phyloP scores from a whole-genome alignment of 2,888 invertebrate genomes.

The Euphydryas editha region DNA sequence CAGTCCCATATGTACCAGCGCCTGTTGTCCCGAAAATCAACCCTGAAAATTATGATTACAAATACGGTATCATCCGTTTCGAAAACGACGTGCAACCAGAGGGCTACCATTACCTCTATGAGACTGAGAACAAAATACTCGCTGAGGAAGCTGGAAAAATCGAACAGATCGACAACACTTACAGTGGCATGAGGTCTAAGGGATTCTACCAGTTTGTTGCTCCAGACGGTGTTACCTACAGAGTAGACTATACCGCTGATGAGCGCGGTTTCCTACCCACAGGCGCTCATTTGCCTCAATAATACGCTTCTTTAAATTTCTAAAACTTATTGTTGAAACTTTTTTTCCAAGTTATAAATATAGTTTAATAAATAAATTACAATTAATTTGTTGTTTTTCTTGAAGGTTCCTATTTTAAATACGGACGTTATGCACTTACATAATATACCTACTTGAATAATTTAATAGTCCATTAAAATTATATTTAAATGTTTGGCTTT shows the following conservation, averaged over 20 bases:
- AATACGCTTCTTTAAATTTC: constrained; percentile 39
- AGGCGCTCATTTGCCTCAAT: constrained; percentile 65
- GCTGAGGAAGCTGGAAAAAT: constrained; percentile 72
- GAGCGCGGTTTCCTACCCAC: constrained; percentile 69
- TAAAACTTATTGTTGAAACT: constrained; percentile 24
- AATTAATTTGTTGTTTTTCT: constrained; percentile 1
- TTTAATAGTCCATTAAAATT: background rate
- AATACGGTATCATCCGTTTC: constrained; percentile 72
- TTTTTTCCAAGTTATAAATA: constrained; percentile 27
- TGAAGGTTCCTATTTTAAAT: background rate
- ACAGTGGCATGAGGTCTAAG: constrained; percentile 58
- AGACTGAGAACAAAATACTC: constrained; percentile 76
- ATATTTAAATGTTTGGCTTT: background rate
- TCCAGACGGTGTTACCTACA: constrained; percentile 72
- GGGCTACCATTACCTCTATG: constrained; percentile 76
- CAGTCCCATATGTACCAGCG: constrained; percentile 29
- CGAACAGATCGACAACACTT: constrained; percentile 60
- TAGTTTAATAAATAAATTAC: constrained; percentile 18
- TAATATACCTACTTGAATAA: no score
- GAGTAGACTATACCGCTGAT: constrained; percentile 76
- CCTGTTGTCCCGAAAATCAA: constrained; percentile 23
- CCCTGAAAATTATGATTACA: constrained; percentile 57
- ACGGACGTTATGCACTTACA: background rate
- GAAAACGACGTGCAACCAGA: constrained; percentile 63
- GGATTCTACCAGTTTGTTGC: constrained; percentile 73